Evolutionary conservation across 1,140 invertebrate species (phyloP), one percentile per base, ranked within the genome.

Genomic region (Sipha flava): DNA sequence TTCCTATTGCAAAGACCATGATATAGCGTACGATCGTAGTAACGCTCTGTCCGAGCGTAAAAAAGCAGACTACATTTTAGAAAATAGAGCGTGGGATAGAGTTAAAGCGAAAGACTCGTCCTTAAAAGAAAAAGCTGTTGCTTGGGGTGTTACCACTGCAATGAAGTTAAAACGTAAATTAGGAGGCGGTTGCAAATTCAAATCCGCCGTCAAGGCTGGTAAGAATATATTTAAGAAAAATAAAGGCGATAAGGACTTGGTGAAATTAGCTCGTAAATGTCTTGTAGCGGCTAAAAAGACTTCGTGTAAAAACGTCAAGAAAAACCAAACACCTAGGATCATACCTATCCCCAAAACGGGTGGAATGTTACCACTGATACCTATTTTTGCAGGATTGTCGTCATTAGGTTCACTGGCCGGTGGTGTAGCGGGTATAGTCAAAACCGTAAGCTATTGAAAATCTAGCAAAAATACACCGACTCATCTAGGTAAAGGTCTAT

Each of bases 1-100:
- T n/a, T n/a, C 82, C 34, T 82, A 70, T 83, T 85, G n/a, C 77
- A 86, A 85, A 82, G 73, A 84, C 29, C 87, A 88, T 80, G 85
- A 87, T 83, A 86, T 88, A 68, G 83, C 83, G n/a, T n/a, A n/a
- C n/a, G n/a, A n/a, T n/a, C n/a, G n/a, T n/a, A n/a, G n/a, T n/a
- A n/a, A n/a, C n/a, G n/a, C n/a, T n/a, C n/a, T n/a, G n/a, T n/a
- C n/a, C n/a, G n/a, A n/a, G n/a, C n/a, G n/a, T n/a, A 10, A 86
- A 81, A 64, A 81, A 80, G 87, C 86, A 52, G 86, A 87, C 83
- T 81, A 83, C 81, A 40, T 83, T 79, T 82, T 87, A 72, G 82
- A 82, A 40, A 80, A 85, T 45, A 84, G 83, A 82, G 86, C 86
- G n/a, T 49, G 86, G 84, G 83, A 18, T 83, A 82, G 84, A 81